A percentile compares a stretch with the other conserved stretches of the same genome.
Evolutionary conservation across 2,888 invertebrate species (phyloP).

Genomic region (Myathropa florea): DNA sequence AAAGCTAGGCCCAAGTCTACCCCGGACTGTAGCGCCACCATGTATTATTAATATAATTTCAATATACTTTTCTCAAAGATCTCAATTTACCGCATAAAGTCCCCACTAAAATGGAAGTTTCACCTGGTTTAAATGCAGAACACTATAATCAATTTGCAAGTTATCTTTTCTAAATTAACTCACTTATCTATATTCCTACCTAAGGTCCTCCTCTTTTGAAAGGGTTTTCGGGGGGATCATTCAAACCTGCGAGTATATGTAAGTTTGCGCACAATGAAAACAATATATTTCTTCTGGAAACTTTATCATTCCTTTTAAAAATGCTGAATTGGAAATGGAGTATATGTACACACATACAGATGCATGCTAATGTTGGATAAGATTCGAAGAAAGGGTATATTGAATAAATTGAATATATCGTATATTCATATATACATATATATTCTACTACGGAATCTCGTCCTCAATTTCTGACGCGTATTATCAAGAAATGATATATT

Average conservation of each 20-base stretch:
- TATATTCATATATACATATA: no score
- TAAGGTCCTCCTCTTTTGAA: neutral
- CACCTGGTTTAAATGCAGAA: neutral
- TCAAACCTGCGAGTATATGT: constrained; percentile 4
- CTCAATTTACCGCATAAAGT: neutral
- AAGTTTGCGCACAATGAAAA: constrained; percentile 2
- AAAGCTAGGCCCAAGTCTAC: no score
- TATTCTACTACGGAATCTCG: constrained; percentile 10
- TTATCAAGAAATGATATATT: constrained; percentile 23
- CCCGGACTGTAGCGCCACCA: no score
- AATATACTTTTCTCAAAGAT: neutral
- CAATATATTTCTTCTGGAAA: constrained; percentile 2
- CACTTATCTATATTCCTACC: neutral
- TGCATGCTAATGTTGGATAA: neutral
- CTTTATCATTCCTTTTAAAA: neutral
- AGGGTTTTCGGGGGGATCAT: constrained; percentile 6
- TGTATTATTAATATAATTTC: neutral
- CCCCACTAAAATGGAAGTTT: neutral
- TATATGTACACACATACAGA: neutral
- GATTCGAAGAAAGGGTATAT: neutral
- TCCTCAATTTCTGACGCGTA: constrained; percentile 21
- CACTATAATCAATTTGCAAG: neutral
- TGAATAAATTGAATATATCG: constrained; percentile 30
- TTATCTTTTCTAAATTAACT: neutral
- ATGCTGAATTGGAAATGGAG: neutral